phyloP scores from a whole-genome alignment of 1,140 invertebrate species.

The Rhyacophila brunnea region DNA sequence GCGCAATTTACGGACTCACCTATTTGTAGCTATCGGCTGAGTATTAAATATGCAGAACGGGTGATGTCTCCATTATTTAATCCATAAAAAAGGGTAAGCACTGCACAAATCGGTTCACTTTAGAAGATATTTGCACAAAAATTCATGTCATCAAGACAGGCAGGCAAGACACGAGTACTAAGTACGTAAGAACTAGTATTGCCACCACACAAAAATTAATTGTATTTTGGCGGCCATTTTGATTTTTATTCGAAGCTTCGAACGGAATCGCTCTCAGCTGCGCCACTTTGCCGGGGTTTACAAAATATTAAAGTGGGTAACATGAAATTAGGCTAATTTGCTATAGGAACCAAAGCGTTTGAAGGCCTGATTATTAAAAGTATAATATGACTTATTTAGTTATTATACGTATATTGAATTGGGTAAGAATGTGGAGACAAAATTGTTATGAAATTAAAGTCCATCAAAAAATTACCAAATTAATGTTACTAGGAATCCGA shows the following conservation, averaged over 20 bases:
- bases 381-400: neutral
- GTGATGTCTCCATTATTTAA: constrained; percentile 13
- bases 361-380: neutral
- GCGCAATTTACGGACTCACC: constrained; percentile 22
- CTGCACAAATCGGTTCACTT: constrained; percentile 10
- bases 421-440: too few species aligned
- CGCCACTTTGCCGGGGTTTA: too few species aligned
- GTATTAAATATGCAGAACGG: constrained; percentile 11
- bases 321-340: neutral
- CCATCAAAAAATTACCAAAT: too few species aligned
- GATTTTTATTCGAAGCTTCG: neutral
- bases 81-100: constrained; percentile 11
- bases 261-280: too few species aligned
- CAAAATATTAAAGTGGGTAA: too few species aligned
- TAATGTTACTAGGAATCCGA: too few species aligned
- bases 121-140: constrained; percentile 23
- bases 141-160: constrained; percentile 24
- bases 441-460: too few species aligned
- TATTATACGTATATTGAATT: neutral
- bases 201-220: neutral
- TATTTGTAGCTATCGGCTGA: constrained; percentile 3
- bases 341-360: neutral
- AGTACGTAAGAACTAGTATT: constrained; percentile 4
- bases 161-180: constrained; percentile 22
- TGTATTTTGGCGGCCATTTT: neutral